Conservation (phyloP, 1,140 invertebrate genomes). For the Orius laevigatus region DNA sequence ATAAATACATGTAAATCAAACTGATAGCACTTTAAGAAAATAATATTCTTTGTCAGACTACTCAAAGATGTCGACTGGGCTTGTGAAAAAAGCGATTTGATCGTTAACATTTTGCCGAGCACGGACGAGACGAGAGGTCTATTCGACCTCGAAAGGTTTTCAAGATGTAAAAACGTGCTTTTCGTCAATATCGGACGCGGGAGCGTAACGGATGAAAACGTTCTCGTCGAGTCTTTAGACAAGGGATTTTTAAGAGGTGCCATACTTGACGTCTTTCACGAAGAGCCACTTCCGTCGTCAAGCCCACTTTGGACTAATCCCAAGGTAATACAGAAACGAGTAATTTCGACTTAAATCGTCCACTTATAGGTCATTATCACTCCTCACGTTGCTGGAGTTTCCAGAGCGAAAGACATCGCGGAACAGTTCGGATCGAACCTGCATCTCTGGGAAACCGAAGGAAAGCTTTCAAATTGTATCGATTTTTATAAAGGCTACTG, state of each 20-base stretch:
- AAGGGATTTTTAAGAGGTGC: constrained; percentile 36
- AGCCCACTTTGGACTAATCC: constrained; percentile 36
- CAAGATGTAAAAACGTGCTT: constrained; percentile 25
- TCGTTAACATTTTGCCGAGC: constrained; percentile 37
- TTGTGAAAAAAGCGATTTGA: constrained; percentile 35
- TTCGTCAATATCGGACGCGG: constrained; percentile 44
- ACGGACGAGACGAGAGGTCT: constrained; percentile 34
- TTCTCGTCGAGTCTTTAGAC: constrained; percentile 35
- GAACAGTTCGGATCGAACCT: constrained; percentile 24
- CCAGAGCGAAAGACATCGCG: constrained; percentile 27
- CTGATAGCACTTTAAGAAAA: no score
- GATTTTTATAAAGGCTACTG: constrained; percentile 17
- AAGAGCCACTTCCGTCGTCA: constrained; percentile 33
- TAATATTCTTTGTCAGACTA: constrained; percentile 19
- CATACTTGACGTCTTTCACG: constrained; percentile 40
- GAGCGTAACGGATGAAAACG: constrained; percentile 33
- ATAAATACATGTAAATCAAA: constrained; percentile 15
- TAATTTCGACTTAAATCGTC: no score
- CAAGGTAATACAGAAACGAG: constrained; percentile 23
- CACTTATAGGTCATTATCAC: constrained; percentile 36
- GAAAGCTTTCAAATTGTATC: neutral
- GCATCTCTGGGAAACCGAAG: neutral
- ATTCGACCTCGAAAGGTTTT: constrained; percentile 24
- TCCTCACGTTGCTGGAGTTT: constrained; percentile 36
- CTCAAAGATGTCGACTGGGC: constrained; percentile 27